Conservation (phyloP, 2,797 vertebrate genomes). For the Peromyscus melanophrys region DNA sequence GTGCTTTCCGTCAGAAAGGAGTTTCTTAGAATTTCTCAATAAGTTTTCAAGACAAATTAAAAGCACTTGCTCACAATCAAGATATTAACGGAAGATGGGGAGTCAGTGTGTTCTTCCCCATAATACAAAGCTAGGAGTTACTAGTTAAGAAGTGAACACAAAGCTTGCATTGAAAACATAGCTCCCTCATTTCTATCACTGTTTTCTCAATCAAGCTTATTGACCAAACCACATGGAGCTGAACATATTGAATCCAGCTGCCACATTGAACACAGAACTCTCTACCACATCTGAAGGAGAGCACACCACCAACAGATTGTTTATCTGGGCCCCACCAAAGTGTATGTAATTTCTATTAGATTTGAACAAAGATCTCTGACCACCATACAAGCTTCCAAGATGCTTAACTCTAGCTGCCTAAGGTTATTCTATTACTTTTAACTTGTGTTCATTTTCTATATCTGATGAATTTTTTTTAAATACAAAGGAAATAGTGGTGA, state of each 20-base stretch:
- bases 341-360: not conserved
- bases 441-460: not conserved
- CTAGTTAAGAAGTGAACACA: not conserved
- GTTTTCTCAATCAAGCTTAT: not conserved
- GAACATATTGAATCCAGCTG: not conserved
- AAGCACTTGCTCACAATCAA: not conserved
- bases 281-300: not conserved
- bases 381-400: not conserved
- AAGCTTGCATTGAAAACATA: not conserved
- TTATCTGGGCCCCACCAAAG: not conserved
- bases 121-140: not conserved
- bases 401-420: not conserved
- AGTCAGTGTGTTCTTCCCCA: not conserved
- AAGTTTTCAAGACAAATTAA: constrained; percentile 28
- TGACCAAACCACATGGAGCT: not conserved
- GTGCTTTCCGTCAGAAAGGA: not conserved
- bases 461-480: not conserved
- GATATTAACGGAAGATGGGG: not conserved
- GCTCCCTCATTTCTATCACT: not conserved
- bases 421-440: not conserved
- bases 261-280: not conserved
- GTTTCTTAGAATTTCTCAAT: not conserved
- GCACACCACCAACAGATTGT: not conserved
- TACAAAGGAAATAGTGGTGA: not conserved
- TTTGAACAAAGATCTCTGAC: not conserved